These are phyloP conservation scores for Calyptomena viridis DNA, from an alignment of 2,113 vertebrate genomes.

Conservation along the genomic window DNA sequence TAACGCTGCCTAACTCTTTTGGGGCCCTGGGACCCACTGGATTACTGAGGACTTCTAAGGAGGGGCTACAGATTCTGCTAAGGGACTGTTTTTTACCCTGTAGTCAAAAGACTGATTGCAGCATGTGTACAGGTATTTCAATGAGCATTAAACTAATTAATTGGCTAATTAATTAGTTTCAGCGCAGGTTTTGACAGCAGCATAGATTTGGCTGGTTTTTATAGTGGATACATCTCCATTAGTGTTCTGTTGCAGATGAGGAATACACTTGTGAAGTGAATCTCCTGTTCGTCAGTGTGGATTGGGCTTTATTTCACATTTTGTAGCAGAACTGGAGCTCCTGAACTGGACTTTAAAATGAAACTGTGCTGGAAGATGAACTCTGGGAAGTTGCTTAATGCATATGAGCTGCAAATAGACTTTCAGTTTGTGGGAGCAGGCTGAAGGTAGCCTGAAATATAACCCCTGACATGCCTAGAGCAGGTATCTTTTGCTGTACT, in stretches of 20 bases:
- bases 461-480: not conserved
- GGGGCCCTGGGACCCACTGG: not conserved
- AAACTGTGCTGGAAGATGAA: not conserved
- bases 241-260: not conserved
- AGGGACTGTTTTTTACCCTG: not conserved
- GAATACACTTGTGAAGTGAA: not conserved
- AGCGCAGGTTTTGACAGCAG: not conserved
- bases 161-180: conserved; percentile 22
- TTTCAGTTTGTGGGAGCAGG: not conserved
- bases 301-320: not conserved
- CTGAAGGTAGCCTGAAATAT: not conserved
- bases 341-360: not conserved
- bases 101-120: not conserved
- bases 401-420: not conserved
- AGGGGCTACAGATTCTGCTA: not conserved
- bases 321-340: not conserved
- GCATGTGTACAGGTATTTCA: not conserved
- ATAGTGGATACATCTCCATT: not conserved
- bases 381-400: not conserved
- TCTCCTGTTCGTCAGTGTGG: not conserved
- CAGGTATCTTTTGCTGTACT: not conserved
- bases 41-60: not conserved
- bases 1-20: not conserved
- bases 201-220: not conserved
- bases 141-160: not conserved